These are phyloP conservation scores for Agriopis aurantiaria DNA, from an alignment of 2,888 invertebrate genomes.

Conservation along the genomic window DNA sequence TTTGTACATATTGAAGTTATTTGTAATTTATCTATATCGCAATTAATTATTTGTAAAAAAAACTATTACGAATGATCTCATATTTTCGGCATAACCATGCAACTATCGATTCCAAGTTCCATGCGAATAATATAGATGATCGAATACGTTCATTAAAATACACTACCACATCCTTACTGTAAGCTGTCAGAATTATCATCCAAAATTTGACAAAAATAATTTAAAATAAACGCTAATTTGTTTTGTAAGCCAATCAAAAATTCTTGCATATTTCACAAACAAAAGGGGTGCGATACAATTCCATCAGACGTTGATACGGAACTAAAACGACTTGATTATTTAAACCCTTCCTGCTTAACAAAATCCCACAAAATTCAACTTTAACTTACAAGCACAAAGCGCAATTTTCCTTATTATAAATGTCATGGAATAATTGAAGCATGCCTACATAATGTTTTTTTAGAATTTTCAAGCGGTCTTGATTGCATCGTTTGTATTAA, in stretches of 20 bases:
- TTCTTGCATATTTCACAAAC: constrained; percentile 65
- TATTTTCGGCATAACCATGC: no score
- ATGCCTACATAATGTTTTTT: constrained; percentile 55
- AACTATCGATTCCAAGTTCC: no score
- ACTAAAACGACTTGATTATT: constrained; percentile 64
- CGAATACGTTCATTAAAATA: no score
- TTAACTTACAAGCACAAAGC: constrained; percentile 1
- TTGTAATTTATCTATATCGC: no score
- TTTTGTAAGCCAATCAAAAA: constrained; percentile 68
- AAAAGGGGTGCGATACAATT: constrained; percentile 55
- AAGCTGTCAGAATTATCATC: no score
- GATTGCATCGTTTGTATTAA: constrained; percentile 50
- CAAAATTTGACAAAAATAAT: no score
- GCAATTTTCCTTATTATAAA: constrained; percentile 10
- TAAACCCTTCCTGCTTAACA: constrained; percentile 50
- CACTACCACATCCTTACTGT: no score
- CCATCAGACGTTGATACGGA: constrained; percentile 54
- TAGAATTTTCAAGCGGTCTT: constrained; percentile 48
- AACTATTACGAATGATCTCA: no score
- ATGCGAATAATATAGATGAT: no score
- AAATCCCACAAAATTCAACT: constrained; percentile 33
- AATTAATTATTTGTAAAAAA: no score
- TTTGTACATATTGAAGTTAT: no score
- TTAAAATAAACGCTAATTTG: constrained; percentile 63
- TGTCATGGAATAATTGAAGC: constrained; percentile 34